Conservation (phyloP, 2,113 vertebrate species). For the Tetrax tetrax region DNA sequence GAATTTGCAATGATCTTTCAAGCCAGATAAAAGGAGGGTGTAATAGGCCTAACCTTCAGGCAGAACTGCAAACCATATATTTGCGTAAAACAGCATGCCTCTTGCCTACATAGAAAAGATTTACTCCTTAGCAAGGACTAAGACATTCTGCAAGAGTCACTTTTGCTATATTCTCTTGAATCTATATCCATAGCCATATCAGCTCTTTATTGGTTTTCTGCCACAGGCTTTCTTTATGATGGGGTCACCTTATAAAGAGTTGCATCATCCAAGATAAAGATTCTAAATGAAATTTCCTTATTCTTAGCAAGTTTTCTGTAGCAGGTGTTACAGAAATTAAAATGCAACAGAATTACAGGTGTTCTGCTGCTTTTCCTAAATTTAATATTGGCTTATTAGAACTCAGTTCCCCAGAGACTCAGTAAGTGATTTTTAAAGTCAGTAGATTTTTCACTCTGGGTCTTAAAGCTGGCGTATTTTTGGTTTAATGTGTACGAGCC, state of each 20-base stretch:
- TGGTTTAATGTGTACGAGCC: background rate
- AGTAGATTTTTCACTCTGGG: background rate
- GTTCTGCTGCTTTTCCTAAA: background rate
- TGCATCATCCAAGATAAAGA: background rate
- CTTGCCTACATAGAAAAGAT: background rate
- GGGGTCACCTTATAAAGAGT: background rate
- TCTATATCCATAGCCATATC: background rate
- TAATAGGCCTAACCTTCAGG: background rate
- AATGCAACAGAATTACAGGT: background rate
- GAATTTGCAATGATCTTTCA: background rate
- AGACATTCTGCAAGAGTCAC: background rate
- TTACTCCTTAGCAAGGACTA: background rate
- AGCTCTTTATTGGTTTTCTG: background rate
- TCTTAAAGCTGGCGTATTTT: background rate
- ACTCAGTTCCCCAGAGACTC: background rate
- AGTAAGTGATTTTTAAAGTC: background rate
- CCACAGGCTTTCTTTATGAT: background rate
- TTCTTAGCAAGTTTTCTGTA: background rate
- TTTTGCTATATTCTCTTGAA: background rate
- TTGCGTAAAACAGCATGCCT: background rate
- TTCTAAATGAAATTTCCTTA: background rate
- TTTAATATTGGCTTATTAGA: background rate
- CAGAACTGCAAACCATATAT: background rate
- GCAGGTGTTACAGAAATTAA: background rate
- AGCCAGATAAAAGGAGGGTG: background rate